These are phyloP conservation scores for Loxodonta africana DNA, from an alignment of 2,113 vertebrate species.

Conservation along the genomic window DNA sequence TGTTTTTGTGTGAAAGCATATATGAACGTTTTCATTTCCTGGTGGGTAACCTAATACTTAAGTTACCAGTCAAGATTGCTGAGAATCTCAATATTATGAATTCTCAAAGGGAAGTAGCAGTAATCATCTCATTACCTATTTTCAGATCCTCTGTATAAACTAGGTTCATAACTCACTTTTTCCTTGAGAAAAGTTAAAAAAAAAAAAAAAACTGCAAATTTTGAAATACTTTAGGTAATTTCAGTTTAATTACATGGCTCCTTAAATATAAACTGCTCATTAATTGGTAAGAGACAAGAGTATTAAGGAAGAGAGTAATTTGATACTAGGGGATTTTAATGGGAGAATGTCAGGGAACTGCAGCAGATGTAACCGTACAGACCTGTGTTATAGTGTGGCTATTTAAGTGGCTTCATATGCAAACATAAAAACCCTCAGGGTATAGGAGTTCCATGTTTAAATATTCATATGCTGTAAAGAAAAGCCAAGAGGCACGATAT, in stretches of 20 bases:
- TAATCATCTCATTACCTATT: background rate
- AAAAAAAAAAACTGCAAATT: background rate
- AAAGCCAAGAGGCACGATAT: background rate
- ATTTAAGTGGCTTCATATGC: background rate
- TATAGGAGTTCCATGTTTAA: background rate
- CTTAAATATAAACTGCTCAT: conserved; percentile 63
- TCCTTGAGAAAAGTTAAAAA: background rate
- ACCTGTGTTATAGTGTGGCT: accelerated
- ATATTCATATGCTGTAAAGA: background rate
- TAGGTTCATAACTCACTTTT: background rate
- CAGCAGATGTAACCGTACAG: background rate
- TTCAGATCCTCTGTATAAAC: background rate
- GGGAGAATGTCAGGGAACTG: background rate
- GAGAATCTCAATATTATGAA: conserved; percentile 5
- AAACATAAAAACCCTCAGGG: background rate
- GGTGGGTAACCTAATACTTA: background rate
- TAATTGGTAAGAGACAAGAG: conserved; percentile 28
- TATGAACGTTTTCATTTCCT: background rate
- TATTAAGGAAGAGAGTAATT: conserved; percentile 32
- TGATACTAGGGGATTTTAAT: background rate
- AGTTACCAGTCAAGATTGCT: background rate
- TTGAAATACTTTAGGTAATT: conserved; percentile 23
- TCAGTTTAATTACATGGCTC: background rate
- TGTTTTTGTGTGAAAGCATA: background rate
- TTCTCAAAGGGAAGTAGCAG: conserved; percentile 1